Evolutionary conservation across 1,140 invertebrate genomes (phyloP).

Genomic region (Pygmarrhopalites habei): DNA sequence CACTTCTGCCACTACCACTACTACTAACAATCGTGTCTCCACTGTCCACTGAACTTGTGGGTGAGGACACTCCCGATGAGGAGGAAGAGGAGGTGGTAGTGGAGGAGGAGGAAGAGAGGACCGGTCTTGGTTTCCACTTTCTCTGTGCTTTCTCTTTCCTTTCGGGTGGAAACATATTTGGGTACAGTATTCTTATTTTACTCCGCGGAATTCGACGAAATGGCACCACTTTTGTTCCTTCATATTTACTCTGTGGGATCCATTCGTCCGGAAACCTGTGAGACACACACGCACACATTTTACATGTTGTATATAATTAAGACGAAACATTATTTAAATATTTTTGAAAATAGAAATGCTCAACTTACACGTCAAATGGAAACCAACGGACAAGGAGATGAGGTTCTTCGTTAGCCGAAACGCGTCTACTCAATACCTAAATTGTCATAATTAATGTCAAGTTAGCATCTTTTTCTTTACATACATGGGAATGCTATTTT

Average conservation of each 20-base stretch:
- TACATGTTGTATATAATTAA: not conserved
- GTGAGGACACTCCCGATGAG: constrained; percentile 8
- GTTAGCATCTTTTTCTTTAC: not conserved
- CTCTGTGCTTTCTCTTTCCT: constrained; percentile 27
- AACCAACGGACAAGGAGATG: constrained; percentile 60
- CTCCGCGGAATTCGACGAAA: constrained; percentile 47
- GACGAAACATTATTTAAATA: not conserved
- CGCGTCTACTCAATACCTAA: constrained; percentile 55
- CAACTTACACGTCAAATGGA: constrained; percentile 61
- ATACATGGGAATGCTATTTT: not conserved
- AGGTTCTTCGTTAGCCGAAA: constrained; percentile 52
- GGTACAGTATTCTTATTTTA: constrained; percentile 31
- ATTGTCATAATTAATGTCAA: not conserved
- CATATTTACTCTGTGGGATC: constrained; percentile 53
- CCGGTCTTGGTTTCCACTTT: constrained; percentile 23
- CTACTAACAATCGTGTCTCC: no score
- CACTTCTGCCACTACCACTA: no score
- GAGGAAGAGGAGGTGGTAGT: not conserved
- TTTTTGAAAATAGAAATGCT: not conserved
- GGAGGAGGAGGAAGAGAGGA: not conserved
- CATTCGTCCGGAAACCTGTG: constrained; percentile 55
- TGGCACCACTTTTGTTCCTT: constrained; percentile 48
- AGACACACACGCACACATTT: not conserved
- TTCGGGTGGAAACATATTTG: constrained; percentile 32
- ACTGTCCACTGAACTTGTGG: constrained; percentile 5